Percentiles rank a stretch among this genome's conserved stretches.
These are phyloP conservation scores for Pipistrellus pygmaeus DNA, from an alignment of 2,797 vertebrate species.

Conservation along the genomic window DNA sequence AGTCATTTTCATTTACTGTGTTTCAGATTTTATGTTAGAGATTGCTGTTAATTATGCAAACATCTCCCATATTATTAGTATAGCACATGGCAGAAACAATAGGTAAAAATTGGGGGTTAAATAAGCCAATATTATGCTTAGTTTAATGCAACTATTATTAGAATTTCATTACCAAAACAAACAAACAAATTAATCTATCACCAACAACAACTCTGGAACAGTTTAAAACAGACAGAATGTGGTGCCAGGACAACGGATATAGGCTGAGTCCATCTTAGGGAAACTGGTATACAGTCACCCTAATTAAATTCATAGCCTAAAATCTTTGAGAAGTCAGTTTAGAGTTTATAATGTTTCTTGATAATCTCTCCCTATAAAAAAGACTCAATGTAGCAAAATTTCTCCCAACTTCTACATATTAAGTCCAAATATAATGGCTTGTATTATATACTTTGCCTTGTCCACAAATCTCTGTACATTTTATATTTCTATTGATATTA, in stretches of 20 bases:
- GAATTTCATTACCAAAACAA: too few relatives aligned
- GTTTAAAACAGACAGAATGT: background rate
- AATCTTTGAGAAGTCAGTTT: background rate
- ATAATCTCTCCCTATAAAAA: slow-evolving; percentile 18
- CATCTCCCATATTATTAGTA: too few relatives aligned
- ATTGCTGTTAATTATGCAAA: too few relatives aligned
- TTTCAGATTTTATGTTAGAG: too few relatives aligned
- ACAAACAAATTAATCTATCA: too few relatives aligned
- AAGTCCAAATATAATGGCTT: slow-evolving; percentile 69
- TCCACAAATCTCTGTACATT: slow-evolving; percentile 76
- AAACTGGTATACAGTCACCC: background rate
- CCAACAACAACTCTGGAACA: too few relatives aligned
- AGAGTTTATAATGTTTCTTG: background rate
- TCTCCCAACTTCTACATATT: slow-evolving; percentile 61
- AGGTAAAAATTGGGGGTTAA: too few relatives aligned
- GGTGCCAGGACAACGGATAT: background rate
- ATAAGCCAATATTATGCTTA: background rate
- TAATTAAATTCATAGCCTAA: background rate
- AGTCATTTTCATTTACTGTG: too few relatives aligned
- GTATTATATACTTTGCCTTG: slow-evolving; percentile 72
- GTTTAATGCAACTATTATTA: background rate
- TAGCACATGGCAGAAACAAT: too few relatives aligned
- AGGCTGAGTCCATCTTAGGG: background rate
- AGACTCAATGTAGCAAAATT: slow-evolving; percentile 57
- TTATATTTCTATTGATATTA: slow-evolving; percentile 76